Base-by-base conservation (phyloP, 2,888 invertebrate genomes). In the Endomychus coccineus region DNA sequence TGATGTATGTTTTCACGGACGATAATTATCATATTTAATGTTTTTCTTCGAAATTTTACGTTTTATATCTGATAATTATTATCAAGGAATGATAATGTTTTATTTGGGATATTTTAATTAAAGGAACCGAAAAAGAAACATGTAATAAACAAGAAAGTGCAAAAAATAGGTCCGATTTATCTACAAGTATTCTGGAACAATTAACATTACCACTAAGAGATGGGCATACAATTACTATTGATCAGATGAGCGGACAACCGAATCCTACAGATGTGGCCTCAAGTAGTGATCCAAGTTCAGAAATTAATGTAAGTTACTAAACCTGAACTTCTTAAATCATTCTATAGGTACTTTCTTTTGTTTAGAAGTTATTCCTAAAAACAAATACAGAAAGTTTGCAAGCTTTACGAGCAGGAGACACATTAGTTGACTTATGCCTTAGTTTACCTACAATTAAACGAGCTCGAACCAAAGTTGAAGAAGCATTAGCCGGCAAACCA, bases 341-440 rank as follows among this genome's bases (percentile, higher is more conserved):
- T 2, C 7, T 25, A 37, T 17, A 15, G 23, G 4, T 15, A 15
- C 14, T 38, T 19, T 17, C 34, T 23, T 11, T 27, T 49, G 66
- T 67, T 22, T 61, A 88, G 87, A 80, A 80, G 59, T 75, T 86
- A 64, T 80, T 92, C 54, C 71, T 82, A 37, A 74, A 80, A 39
- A 83, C 83, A 34, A 91, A 91, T 60, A 74, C 82, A 2, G 77
- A 80, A 19, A 77, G 78, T 49, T 71, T 95, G 34, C 84, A 88
- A 69, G 78, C 81, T 48, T 71, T 90, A 42, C 77, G 86, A 50
- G 92, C 88, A 1, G 88, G 88, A 16, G 80, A 86, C 50, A 78
- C 80, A 7, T 68, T 94, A 36, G 71, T 91, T 23, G 83, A 87
- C 52, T 79, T 90, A 47, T 92, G 92, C 59, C 71, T 83, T 2